Evolutionary conservation across 2,113 vertebrate species (phyloP).

Genomic region (Galbula dea): DNA sequence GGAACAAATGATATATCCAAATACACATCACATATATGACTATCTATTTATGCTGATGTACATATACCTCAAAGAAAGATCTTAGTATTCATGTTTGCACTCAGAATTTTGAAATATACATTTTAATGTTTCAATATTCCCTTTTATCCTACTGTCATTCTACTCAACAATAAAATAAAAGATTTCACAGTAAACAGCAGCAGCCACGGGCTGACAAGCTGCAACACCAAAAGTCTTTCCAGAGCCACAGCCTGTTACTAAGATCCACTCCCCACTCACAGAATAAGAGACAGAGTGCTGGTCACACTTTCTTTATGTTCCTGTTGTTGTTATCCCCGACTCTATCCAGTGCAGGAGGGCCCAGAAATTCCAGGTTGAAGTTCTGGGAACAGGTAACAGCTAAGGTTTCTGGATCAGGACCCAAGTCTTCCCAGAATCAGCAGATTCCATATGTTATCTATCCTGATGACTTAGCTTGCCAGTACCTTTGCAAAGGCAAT

Average conservation of each 20-base stretch:
- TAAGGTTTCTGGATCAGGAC: conserved; percentile 51
- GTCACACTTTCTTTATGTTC: conserved; percentile 38
- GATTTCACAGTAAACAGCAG: conserved; percentile 22
- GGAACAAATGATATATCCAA: not conserved
- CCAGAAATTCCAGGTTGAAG: not conserved
- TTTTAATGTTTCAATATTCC: conserved; percentile 30
- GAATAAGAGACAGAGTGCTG: conserved; percentile 5
- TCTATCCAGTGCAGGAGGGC: not conserved
- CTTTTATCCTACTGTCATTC: conserved; percentile 16
- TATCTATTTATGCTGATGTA: not conserved
- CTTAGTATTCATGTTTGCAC: conserved; percentile 35
- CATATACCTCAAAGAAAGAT: conserved; percentile 9
- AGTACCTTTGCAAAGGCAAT: conserved; percentile 45
- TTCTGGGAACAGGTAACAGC: conserved; percentile 21
- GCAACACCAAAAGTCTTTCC: conserved; percentile 34
- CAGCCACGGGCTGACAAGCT: conserved; percentile 17
- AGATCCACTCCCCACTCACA: not conserved
- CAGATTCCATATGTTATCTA: conserved; percentile 47
- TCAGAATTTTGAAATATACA: conserved; percentile 10
- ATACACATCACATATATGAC: not conserved
- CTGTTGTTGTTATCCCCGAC: not conserved
- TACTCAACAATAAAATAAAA: conserved; percentile 29
- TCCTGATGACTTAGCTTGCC: conserved; percentile 28
- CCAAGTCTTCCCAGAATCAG: conserved; percentile 54
- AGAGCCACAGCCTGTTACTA: not conserved